A percentile compares a stretch with the other conserved stretches of the same genome.
Evolutionary conservation across 1,140 invertebrate genomes (phyloP).

Genomic region (Holotrichia oblita): DNA sequence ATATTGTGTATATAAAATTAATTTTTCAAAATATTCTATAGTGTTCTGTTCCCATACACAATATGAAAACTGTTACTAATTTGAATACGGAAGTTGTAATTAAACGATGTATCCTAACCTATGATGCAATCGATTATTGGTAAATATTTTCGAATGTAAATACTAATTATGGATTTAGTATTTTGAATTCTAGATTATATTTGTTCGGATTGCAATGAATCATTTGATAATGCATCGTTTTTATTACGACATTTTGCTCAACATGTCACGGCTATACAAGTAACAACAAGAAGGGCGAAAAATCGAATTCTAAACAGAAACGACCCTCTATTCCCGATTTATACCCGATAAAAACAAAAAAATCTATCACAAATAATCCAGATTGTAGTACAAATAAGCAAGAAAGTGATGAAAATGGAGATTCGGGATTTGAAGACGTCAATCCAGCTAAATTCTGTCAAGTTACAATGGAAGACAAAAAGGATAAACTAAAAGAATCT

Average conservation of each 20-base stretch:
- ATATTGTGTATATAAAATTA: neutral
- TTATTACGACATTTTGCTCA: slow-evolving; percentile 56
- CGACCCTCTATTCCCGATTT: slow-evolving; percentile 40
- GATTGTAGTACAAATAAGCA: slow-evolving; percentile 29
- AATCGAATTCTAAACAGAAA: slow-evolving; percentile 39
- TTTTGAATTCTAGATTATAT: slow-evolving; percentile 51
- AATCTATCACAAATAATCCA: slow-evolving; percentile 24
- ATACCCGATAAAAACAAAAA: slow-evolving; percentile 40
- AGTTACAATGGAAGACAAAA: slow-evolving; percentile 51
- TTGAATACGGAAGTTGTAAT: neutral
- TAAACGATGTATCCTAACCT: slow-evolving; percentile 34
- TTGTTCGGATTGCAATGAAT: slow-evolving; percentile 54
- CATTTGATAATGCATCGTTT: slow-evolving; percentile 54
- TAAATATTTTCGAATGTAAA: slow-evolving; percentile 28
- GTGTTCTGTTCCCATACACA: neutral
- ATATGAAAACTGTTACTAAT: neutral
- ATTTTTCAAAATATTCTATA: neutral
- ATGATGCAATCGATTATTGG: slow-evolving; percentile 40
- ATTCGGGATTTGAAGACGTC: slow-evolving; percentile 41
- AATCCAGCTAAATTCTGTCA: slow-evolving; percentile 55
- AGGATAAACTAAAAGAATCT: neutral
- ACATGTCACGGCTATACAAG: slow-evolving; percentile 48
- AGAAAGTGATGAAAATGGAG: slow-evolving; percentile 45
- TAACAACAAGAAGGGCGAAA: slow-evolving; percentile 38
- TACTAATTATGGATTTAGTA: neutral